phyloP scores from a whole-genome alignment of 2,797 vertebrate species.

The Sorex maritimensis region DNA sequence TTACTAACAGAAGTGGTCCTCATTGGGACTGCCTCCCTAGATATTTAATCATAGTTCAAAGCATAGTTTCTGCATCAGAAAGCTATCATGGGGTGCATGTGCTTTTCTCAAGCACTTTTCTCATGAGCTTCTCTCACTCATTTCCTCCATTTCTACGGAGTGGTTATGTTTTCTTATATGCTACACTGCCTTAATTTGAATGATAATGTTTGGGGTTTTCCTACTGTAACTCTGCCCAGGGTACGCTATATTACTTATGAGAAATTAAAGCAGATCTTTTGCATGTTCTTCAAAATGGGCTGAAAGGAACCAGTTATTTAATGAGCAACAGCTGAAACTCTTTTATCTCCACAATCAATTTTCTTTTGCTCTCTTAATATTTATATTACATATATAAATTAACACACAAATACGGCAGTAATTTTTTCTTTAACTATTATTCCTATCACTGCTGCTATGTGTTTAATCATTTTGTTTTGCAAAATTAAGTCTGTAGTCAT shows the following conservation, averaged over 20 bases:
- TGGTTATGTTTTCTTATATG: conserved; percentile 12
- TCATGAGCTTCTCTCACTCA: neutral
- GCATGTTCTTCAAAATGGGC: neutral
- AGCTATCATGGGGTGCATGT: neutral
- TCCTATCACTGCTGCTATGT: neutral
- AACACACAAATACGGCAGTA: neutral
- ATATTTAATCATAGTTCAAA: neutral
- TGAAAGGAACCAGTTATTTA: conserved; percentile 54
- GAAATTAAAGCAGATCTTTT: conserved; percentile 29
- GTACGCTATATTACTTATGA: conserved; percentile 13
- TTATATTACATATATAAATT: conserved; percentile 9
- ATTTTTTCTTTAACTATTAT: conserved; percentile 18
- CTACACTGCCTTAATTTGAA: conserved; percentile 40
- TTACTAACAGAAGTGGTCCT: neutral
- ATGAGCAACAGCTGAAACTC: conserved; percentile 9
- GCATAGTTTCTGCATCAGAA: neutral
- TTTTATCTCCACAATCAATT: conserved; percentile 24
- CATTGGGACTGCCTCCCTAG: neutral
- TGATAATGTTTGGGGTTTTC: neutral
- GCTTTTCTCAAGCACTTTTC: conserved; percentile 3
- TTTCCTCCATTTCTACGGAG: neutral
- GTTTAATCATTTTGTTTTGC: conserved; percentile 53
- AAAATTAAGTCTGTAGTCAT: neutral
- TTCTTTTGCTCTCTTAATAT: conserved; percentile 45
- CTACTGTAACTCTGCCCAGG: conserved; percentile 3